phyloP scores from a whole-genome alignment of 2,797 vertebrate genomes.

The Tenualosa thibaudeaui region DNA sequence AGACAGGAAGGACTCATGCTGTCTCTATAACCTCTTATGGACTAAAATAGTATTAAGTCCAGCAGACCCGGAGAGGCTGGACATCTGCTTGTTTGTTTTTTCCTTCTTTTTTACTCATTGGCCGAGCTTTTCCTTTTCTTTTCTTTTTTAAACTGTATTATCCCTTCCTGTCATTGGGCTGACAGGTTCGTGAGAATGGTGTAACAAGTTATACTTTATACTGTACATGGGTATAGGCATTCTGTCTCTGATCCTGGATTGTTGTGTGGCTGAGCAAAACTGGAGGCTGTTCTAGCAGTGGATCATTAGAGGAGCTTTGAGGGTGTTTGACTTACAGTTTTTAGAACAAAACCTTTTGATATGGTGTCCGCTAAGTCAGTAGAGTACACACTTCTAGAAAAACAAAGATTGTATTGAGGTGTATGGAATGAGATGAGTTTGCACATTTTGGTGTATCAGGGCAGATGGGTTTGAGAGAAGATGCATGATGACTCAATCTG shows the following conservation, averaged over 20 bases:
- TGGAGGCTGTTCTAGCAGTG: neutral
- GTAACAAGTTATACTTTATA: neutral
- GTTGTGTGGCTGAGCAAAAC: neutral
- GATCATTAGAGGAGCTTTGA: neutral
- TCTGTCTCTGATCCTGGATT: neutral
- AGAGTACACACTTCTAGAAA: neutral
- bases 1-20: neutral
- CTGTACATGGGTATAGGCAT: neutral
- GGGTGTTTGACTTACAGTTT: neutral
- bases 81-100: constrained; percentile 6
- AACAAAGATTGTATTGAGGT: constrained; percentile 11
- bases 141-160: neutral
- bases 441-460: neutral
- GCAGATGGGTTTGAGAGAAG: neutral
- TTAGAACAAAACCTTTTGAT: neutral
- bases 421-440: neutral
- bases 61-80: neutral
- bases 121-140: neutral
- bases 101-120: neutral
- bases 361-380: neutral
- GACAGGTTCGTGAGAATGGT: neutral
- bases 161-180: neutral
- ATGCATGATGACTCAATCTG: neutral
- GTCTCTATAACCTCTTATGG: constrained; percentile 16
- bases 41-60: neutral